Conservation (phyloP, 2,113 vertebrate genomes). For the Egretta garzetta region DNA sequence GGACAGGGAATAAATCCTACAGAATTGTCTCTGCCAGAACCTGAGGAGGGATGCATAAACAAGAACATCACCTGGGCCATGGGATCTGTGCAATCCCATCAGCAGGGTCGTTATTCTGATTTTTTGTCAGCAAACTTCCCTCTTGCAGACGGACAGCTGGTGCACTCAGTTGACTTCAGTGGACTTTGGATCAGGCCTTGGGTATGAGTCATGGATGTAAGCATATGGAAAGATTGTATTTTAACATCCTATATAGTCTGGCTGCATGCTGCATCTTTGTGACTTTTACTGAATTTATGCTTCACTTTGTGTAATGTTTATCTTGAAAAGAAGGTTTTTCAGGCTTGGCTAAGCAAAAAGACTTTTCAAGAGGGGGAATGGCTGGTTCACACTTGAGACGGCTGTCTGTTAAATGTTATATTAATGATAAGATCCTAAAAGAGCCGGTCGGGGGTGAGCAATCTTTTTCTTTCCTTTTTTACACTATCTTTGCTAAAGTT, state of each 20-base stretch:
- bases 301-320: not conserved
- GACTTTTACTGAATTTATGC: not conserved
- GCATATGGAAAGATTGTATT: not conserved
- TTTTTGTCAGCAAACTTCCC: not conserved
- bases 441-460: not conserved
- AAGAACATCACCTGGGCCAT: accelerated
- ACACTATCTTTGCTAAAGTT: slow-evolving; percentile 53
- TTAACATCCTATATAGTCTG: not conserved
- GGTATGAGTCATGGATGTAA: not conserved
- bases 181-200: not conserved
- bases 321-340: not conserved
- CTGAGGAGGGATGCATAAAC: not conserved
- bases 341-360: not conserved
- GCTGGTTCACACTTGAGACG: not conserved
- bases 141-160: not conserved
- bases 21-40: not conserved
- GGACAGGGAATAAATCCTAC: not conserved
- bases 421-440: slow-evolving; percentile 51
- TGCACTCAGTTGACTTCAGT: not conserved
- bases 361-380: not conserved
- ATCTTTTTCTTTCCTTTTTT: slow-evolving; percentile 28
- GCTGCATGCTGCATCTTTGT: not conserved
- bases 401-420: slow-evolving; percentile 38
- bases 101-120: not conserved
- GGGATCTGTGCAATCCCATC: not conserved